Conservation (phyloP, 2,113 vertebrate genomes). For the Amphilophus citrinellus region DNA sequence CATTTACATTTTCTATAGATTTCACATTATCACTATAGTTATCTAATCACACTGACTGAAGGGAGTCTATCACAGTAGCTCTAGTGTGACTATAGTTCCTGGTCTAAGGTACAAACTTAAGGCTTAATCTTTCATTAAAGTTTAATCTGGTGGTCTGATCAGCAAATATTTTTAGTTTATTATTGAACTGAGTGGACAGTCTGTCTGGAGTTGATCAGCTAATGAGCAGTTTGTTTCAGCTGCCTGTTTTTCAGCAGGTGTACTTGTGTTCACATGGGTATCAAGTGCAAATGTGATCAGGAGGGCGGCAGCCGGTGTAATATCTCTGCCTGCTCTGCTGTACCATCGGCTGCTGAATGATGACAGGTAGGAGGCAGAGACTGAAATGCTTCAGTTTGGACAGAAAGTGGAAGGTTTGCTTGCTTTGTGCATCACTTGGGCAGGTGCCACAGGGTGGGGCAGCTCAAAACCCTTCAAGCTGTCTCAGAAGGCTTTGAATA, state of each 20-base stretch:
- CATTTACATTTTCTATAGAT: neutral
- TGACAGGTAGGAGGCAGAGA: constrained; percentile 17
- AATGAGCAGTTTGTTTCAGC: neutral
- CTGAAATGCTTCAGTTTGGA: neutral
- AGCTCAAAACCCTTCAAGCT: too few relatives aligned
- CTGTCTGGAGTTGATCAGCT: too few relatives aligned
- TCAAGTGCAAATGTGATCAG: neutral
- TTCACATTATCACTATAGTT: fast-evolving
- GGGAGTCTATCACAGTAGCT: too few relatives aligned
- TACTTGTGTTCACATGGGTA: constrained; percentile 10
- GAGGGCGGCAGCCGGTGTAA: neutral
- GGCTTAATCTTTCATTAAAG: too few relatives aligned
- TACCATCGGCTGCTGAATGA: neutral
- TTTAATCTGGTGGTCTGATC: too few relatives aligned
- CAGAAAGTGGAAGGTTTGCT: too few relatives aligned
- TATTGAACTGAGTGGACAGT: neutral
- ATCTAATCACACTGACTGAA: too few relatives aligned
- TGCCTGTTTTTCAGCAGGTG: constrained; percentile 19
- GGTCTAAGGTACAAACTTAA: too few relatives aligned
- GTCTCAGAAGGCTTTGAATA: too few relatives aligned
- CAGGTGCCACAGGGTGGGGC: neutral
- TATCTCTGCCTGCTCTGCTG: neutral
- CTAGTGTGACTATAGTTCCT: too few relatives aligned
- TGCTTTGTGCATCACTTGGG: neutral
- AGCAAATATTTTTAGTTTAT: too few relatives aligned